A percentile compares a stretch with the other conserved stretches of the same genome.
These are phyloP conservation scores for Catocala fraxini DNA, from an alignment of 2,888 invertebrate genomes.

Conservation along the genomic window DNA sequence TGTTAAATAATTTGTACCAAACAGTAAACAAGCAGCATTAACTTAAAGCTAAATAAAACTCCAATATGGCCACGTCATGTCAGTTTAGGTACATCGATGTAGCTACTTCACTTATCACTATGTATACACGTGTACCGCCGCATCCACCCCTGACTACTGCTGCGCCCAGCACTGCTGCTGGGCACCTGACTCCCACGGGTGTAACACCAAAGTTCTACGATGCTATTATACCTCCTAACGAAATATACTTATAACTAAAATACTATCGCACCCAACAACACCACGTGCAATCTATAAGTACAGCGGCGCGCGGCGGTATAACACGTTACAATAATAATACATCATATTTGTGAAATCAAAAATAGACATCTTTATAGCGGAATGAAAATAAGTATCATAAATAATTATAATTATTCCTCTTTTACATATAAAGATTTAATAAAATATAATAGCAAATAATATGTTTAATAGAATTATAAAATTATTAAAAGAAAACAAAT, in stretches of 20 bases:
- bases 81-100: constrained; percentile 53
- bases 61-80: constrained; percentile 65
- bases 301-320: not conserved
- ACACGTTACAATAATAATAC: not conserved
- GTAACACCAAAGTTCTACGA: no score
- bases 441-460: constrained; percentile 9
- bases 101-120: constrained; percentile 18
- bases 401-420: constrained; percentile 14
- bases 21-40: constrained; percentile 26
- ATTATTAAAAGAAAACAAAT: constrained; percentile 14
- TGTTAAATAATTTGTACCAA: constrained; percentile 44
- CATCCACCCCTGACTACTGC: no score
- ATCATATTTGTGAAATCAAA: constrained; percentile 17
- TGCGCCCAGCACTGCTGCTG: no score
- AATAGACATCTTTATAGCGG: constrained; percentile 45
- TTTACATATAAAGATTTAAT: constrained; percentile 14
- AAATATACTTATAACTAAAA: no score
- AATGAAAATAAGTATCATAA: constrained; percentile 48
- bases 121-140: constrained; percentile 3
- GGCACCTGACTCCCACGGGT: no score
- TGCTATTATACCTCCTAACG: no score
- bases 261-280: not conserved
- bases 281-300: no score
- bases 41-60: constrained; percentile 49
- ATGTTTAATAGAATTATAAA: constrained; percentile 5